A percentile compares a stretch with the other conserved stretches of the same genome.
Evolutionary conservation across 1,140 invertebrate species (phyloP).

Genomic region (Cyclina sinensis): DNA sequence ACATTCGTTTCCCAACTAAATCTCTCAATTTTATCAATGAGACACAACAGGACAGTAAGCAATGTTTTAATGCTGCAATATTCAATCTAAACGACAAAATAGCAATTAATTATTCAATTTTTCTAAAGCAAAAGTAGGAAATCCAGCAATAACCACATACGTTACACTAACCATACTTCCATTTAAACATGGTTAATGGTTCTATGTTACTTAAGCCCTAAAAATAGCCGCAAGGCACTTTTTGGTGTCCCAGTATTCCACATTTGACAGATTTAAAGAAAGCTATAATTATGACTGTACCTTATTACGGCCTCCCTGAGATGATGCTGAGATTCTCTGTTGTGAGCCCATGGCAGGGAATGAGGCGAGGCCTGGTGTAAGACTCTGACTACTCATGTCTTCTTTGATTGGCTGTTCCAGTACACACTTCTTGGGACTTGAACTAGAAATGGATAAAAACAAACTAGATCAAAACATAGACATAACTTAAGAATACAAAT

Average conservation of each 20-base stretch:
- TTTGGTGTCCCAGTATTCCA: no score
- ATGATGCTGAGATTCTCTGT: slow-evolving; percentile 58
- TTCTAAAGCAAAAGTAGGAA: no score
- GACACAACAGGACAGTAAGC: background rate
- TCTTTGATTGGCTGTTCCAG: slow-evolving; percentile 5
- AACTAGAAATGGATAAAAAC: slow-evolving; percentile 21
- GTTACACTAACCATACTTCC: no score
- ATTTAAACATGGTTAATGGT: no score
- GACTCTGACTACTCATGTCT: background rate
- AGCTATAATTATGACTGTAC: no score
- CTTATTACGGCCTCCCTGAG: slow-evolving; percentile 59
- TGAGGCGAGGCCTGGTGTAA: background rate
- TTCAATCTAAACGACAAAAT: background rate
- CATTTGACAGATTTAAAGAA: no score
- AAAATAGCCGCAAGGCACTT: no score
- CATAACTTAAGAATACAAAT: no score
- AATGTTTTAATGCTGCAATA: background rate
- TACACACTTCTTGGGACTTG: slow-evolving; percentile 43
- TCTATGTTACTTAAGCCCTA: no score
- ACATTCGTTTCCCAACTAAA: background rate
- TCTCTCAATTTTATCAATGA: background rate
- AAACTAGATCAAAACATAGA: no score
- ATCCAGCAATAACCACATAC: no score
- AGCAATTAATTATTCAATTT: no score
- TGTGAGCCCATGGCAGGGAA: slow-evolving; percentile 74